phyloP scores from a whole-genome alignment of 2,113 vertebrate genomes.

The Lanius collurio region DNA sequence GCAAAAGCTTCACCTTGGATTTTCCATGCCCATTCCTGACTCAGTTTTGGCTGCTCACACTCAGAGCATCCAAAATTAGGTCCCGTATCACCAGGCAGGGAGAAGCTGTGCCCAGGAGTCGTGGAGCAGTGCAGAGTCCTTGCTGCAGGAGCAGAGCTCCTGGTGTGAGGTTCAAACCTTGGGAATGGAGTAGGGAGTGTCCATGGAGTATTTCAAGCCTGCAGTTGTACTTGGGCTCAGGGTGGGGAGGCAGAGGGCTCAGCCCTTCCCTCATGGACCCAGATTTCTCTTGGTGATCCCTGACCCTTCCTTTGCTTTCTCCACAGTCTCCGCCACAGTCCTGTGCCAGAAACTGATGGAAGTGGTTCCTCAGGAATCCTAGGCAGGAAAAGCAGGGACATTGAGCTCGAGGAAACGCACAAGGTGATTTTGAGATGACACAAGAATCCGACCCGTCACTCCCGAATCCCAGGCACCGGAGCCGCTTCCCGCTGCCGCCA shows the following conservation, averaged over 20 bases:
- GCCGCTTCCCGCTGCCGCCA: not conserved
- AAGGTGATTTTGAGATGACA: not conserved
- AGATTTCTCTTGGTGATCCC: fast-evolving
- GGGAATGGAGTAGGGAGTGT: not conserved
- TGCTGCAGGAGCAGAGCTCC: not conserved
- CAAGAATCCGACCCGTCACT: not conserved
- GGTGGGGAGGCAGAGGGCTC: not conserved
- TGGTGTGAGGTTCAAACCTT: fast-evolving
- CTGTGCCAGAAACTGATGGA: slow-evolving; percentile 92
- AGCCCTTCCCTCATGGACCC: not conserved
- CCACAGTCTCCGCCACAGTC: slow-evolving; percentile 80
- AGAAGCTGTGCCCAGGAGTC: not conserved
- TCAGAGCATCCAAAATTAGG: not conserved
- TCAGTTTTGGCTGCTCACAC: not conserved
- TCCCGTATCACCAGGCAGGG: not conserved
- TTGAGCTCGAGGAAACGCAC: slow-evolving; percentile 13
- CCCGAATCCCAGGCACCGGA: not conserved
- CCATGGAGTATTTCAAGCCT: not conserved
- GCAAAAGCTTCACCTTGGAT: not conserved
- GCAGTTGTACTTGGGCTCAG: not conserved
- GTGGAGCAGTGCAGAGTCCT: not conserved
- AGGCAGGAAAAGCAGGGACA: slow-evolving; percentile 12
- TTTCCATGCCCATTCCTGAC: not conserved
- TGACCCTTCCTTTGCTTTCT: not conserved
- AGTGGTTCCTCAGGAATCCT: slow-evolving; percentile 90